Evolutionary conservation across 2,113 vertebrate genomes (phyloP).

Genomic region (Columbina picui): DNA sequence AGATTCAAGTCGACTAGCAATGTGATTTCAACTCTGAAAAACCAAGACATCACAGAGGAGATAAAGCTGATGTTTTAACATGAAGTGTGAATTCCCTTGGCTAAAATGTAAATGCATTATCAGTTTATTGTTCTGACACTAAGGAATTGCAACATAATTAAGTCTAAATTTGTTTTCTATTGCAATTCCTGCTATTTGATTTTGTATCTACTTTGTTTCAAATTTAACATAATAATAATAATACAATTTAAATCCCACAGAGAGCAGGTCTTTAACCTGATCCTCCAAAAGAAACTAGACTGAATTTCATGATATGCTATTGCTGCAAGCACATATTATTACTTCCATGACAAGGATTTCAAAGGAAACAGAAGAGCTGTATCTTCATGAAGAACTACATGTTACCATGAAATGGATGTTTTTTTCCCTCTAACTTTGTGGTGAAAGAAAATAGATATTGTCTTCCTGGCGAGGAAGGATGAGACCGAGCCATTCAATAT

Average conservation of each 20-base stretch:
- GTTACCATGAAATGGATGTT: background rate
- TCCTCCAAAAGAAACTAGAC: background rate
- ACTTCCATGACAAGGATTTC: background rate
- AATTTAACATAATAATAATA: background rate
- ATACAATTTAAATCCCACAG: background rate
- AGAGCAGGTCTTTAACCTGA: background rate
- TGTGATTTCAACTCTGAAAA: background rate
- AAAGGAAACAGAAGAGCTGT: background rate
- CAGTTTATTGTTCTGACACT: background rate
- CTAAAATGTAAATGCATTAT: background rate
- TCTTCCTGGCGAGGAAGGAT: no score
- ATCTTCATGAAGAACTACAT: background rate
- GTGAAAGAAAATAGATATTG: no score
- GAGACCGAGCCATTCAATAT: no score
- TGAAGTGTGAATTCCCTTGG: constrained; percentile 16
- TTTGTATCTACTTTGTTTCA: background rate
- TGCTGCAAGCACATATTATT: background rate
- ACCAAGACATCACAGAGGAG: background rate
- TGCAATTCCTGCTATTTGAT: background rate
- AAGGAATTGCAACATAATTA: constrained; percentile 23
- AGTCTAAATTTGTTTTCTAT: constrained; percentile 12
- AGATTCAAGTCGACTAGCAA: background rate
- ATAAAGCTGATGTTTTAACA: background rate
- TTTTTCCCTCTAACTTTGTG: background rate
- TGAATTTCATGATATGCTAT: background rate